phyloP scores from a whole-genome alignment of 2,797 vertebrate species.

The Spatula clypeata region DNA sequence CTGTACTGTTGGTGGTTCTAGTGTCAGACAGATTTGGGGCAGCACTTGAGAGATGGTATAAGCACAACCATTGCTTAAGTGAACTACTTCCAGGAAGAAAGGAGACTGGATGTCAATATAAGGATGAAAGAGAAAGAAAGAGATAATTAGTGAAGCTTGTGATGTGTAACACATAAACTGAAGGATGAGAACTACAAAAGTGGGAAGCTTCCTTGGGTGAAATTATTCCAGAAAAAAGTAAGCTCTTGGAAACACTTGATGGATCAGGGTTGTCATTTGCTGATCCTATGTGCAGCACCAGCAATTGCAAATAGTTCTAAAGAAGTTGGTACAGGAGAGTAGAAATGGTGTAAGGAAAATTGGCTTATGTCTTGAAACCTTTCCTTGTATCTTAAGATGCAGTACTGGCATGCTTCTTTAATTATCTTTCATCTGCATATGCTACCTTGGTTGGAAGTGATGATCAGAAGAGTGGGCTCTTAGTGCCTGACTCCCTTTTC shows the following conservation, averaged over 20 bases:
- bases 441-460: background rate
- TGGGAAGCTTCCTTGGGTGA: background rate
- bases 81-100: background rate
- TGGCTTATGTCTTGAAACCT: background rate
- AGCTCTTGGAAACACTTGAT: fast-evolving
- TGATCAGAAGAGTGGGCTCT: background rate
- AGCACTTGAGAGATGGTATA: background rate
- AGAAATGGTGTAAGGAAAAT: background rate
- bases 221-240: background rate
- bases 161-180: background rate
- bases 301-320: background rate
- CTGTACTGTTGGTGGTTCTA: background rate
- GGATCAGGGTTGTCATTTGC: background rate
- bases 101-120: background rate
- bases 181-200: background rate
- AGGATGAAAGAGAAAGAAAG: background rate
- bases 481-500: background rate
- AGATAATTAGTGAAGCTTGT: background rate
- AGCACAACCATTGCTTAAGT: background rate
- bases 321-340: background rate
- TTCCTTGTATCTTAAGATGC: background rate
- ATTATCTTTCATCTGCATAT: background rate
- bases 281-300: background rate
- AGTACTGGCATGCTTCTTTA: background rate
- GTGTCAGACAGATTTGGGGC: background rate